Percentiles rank a stretch among this genome's conserved stretches.
Evolutionary conservation across 2,797 vertebrate genomes (phyloP).

Genomic region (Sciurus vulgaris): DNA sequence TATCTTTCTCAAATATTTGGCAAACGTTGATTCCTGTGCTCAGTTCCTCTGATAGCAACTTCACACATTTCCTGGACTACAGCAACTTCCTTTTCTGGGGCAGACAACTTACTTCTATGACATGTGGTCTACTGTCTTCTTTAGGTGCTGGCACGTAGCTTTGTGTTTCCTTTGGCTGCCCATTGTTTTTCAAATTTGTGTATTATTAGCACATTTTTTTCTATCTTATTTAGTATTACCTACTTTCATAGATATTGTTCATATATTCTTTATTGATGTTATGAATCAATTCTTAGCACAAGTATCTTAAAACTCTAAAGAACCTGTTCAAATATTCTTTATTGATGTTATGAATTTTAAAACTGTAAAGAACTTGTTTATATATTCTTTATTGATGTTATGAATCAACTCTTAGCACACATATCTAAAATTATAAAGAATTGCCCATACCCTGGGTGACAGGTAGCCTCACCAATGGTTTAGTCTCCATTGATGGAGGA

Average conservation of each 20-base stretch:
- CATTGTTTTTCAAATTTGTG: not conserved
- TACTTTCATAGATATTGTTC: not conserved
- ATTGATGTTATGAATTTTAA: not conserved
- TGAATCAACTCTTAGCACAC: not conserved
- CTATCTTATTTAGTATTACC: not conserved
- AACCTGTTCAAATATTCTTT: not conserved
- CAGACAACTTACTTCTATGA: too few species aligned
- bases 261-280: not conserved
- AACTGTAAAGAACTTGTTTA: not conserved
- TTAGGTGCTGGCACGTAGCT: not conserved
- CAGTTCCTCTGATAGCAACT: not conserved
- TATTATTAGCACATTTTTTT: not conserved
- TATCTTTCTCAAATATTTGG: not conserved
- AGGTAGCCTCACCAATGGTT: fast-evolving
- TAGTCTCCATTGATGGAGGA: too few species aligned
- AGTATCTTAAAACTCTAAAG: not conserved
- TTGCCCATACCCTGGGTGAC: not conserved
- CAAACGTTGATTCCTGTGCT: not conserved
- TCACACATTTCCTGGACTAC: not conserved
- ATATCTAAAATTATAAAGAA: not conserved
- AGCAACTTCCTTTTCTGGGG: too few species aligned
- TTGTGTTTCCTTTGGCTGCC: not conserved
- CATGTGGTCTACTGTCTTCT: not conserved
- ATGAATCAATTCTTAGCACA: not conserved
- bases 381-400: not conserved